Evolutionary conservation across 2,888 invertebrate species (phyloP), one percentile per base, ranked within the genome.

Genomic region (Timema podura): DNA sequence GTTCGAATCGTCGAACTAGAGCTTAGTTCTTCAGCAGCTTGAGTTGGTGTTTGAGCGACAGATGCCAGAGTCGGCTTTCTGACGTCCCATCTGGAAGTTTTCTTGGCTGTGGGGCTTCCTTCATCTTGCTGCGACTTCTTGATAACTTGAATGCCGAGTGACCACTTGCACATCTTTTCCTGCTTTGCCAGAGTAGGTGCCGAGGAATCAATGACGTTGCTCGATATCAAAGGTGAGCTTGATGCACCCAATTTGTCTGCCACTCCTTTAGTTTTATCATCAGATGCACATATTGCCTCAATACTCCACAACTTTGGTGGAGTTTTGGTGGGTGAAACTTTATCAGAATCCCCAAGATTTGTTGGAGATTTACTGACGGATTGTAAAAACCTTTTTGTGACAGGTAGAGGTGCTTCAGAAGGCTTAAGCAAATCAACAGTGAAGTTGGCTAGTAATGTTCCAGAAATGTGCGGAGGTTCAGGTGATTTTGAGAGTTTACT

Each of bases 1-100:
- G 67, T 71, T 66, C 51, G 64, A 49, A 73, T 67, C 16, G 64
- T 61, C 49, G 74, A 70, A 57, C 57, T 46, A 57, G 65, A 68
- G 61, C 68, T 69, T 47, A 45, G n/a, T 70, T 73, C 72, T 48
- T 44, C 68, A 64, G 68, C 71, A 67, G 61, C 65, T 70, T 57
- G 49, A 46, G 48, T 64, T 47, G 70, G 65, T 51, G 11, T 16
- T 48, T 6, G 57, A 49, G 30, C 44, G 64, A 48, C 68, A 47
- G 11, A 15, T 57, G 16, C 44, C 45, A 66, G 64, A 45, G 44
- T 30, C 2, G 81, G 80, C 70, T 78, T 80, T 11, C 82, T 82
- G 0, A 84, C 82, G 71, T 84, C 84, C 83, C 83, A 84, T 68
- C 83, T 79, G 2, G 82, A 83, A 69, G 79, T 77, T 74, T 80